These are phyloP conservation scores for Temnothorax unifasciatus DNA, from an alignment of 2,888 invertebrate genomes.

Conservation along the genomic window DNA sequence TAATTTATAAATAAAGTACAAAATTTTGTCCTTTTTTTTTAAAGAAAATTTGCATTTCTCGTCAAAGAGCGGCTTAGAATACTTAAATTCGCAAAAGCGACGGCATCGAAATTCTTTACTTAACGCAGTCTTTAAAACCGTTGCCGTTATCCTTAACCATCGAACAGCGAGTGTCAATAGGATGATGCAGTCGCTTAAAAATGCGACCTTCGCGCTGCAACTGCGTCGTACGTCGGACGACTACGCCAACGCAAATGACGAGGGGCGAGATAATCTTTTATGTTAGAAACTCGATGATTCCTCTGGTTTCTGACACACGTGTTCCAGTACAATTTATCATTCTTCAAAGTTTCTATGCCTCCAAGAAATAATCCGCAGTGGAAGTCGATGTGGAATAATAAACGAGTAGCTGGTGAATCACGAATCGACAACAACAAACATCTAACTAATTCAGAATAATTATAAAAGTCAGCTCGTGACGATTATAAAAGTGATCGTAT, in stretches of 20 bases:
- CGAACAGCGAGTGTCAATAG: conserved; percentile 73
- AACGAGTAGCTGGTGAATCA: background rate
- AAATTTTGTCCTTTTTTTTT: background rate
- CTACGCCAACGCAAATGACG: conserved; percentile 38
- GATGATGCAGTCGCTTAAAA: conserved; percentile 78
- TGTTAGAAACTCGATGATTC: conserved; percentile 28
- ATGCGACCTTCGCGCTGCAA: conserved; percentile 77
- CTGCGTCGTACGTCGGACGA: conserved; percentile 62
- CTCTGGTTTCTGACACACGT: conserved; percentile 8
- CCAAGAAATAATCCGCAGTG: background rate
- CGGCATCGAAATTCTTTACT: conserved; percentile 54
- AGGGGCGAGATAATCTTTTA: conserved; percentile 13
- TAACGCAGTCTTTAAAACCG: conserved; percentile 50
- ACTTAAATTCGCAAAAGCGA: conserved; percentile 32
- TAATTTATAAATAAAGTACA: background rate
- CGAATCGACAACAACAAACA: background rate
- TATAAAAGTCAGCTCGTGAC: background rate
- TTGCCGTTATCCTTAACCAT: conserved; percentile 67
- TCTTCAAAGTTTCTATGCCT: background rate
- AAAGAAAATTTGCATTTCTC: conserved; percentile 19
- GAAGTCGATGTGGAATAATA: conserved; percentile 14
- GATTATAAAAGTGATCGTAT: background rate
- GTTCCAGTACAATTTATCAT: conserved; percentile 18
- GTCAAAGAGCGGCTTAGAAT: conserved; percentile 26
- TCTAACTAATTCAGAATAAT: background rate